Percentiles rank a stretch among this genome's conserved stretches.
phyloP scores from a whole-genome alignment of 2,113 vertebrate genomes.

The Butastur rufipennis region DNA sequence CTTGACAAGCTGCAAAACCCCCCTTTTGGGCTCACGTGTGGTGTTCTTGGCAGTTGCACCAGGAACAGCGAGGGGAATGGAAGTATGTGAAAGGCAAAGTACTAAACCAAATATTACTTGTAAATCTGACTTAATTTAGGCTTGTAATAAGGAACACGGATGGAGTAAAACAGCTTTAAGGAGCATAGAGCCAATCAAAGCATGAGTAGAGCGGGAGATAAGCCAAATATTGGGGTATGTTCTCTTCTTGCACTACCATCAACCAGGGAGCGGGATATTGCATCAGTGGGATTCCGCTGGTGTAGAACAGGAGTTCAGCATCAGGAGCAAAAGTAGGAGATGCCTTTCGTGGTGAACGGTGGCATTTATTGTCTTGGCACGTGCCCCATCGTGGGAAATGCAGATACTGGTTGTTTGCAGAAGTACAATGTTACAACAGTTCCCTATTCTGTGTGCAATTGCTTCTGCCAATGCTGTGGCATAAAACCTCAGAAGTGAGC shows the following conservation, averaged over 20 bases:
- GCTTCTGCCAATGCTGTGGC: not conserved
- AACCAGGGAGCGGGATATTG: not conserved
- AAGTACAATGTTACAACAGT: not conserved
- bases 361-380: not conserved
- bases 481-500: not conserved
- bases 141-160: not conserved
- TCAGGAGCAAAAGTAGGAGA: not conserved
- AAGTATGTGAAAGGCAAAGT: not conserved
- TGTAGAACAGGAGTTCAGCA: not conserved
- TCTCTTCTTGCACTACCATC: not conserved
- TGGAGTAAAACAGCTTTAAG: slow-evolving; percentile 37
- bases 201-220: not conserved
- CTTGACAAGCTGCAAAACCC: not conserved
- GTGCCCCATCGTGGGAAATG: not conserved
- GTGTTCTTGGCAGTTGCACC: not conserved
- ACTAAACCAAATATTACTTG: not conserved
- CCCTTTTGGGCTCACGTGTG: rapidly evolving
- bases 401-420: not conserved
- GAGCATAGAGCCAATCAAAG: not conserved
- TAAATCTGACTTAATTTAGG: not conserved
- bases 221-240: not conserved
- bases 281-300: not conserved
- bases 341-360: not conserved
- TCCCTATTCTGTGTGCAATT: not conserved
- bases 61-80: not conserved